A percentile compares a stretch with the other conserved stretches of the same genome.
Conservation (phyloP, 2,797 vertebrate genomes). For the Pseudochromis fuscus region DNA sequence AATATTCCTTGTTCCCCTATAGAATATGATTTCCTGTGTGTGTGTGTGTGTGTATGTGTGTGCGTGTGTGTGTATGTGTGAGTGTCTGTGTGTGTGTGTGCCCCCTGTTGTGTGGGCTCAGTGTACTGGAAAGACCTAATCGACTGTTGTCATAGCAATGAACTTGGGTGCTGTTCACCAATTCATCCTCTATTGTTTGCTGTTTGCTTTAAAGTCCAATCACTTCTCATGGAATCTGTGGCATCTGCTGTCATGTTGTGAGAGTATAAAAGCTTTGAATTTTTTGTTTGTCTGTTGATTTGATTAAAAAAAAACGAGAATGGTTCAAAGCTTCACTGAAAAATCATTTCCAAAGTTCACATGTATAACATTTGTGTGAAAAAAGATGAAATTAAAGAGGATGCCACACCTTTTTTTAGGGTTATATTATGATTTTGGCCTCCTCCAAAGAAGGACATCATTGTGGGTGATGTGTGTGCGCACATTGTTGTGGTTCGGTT, state of each 20-base stretch:
- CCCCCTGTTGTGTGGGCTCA: constrained; percentile 74
- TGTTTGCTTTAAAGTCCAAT: constrained; percentile 71
- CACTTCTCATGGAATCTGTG: constrained; percentile 69
- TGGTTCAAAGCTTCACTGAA: too few relatives aligned
- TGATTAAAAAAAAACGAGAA: background rate
- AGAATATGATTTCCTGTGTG: constrained; percentile 39
- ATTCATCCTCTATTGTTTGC: constrained; percentile 77
- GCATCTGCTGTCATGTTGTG: constrained; percentile 49
- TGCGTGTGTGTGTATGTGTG: constrained; percentile 11
- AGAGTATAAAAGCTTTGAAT: constrained; percentile 29
- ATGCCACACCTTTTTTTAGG: too few relatives aligned
- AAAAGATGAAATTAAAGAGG: too few relatives aligned
- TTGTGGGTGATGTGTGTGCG: background rate
- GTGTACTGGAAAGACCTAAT: constrained; percentile 80
- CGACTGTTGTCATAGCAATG: constrained; percentile 79
- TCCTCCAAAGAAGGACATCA: background rate
- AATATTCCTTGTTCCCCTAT: constrained; percentile 8
- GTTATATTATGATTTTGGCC: background rate
- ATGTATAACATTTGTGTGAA: background rate
- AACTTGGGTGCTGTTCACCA: constrained; percentile 71
- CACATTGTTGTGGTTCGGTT: constrained; percentile 24
- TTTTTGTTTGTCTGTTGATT: constrained; percentile 7
- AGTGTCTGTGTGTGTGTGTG: constrained; percentile 9
- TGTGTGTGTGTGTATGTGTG: constrained; percentile 17
- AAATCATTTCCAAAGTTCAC: too few relatives aligned